phyloP scores from a whole-genome alignment of 2,797 vertebrate genomes.

The Cyclopterus lumpus region DNA sequence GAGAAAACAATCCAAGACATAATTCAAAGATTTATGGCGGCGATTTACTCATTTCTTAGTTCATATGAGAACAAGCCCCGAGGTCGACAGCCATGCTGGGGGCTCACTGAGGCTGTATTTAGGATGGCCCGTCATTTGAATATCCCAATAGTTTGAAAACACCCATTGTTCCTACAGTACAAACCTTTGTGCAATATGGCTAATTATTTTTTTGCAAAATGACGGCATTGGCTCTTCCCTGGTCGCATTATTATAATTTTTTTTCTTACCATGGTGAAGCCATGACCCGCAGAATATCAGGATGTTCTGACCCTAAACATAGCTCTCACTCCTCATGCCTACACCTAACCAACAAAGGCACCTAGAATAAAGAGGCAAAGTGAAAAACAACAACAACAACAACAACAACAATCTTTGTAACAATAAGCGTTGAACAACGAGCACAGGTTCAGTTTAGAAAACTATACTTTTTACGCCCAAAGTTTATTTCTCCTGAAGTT shows the following conservation, averaged over 20 bases:
- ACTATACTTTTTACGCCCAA: neutral
- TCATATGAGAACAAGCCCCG: neutral
- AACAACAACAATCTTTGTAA: no score
- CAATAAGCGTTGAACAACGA: neutral
- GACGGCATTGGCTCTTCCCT: no score
- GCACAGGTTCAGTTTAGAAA: neutral
- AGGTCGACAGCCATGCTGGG: neutral
- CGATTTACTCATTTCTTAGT: neutral
- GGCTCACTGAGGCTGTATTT: neutral
- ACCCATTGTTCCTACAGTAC: neutral
- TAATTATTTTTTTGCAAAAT: no score
- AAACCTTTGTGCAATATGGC: no score
- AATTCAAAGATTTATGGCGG: neutral
- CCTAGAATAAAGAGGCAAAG: no score
- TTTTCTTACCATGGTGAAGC: no score
- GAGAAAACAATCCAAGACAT: slow-evolving; percentile 5
- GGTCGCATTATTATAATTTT: no score
- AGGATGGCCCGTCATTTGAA: neutral
- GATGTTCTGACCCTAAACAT: no score
- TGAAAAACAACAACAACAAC: no score
- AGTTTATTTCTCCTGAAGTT: neutral
- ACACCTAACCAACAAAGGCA: no score
- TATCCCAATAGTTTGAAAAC: neutral
- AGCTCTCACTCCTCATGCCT: no score
- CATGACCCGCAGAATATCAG: no score